phyloP scores from a whole-genome alignment of 2,113 vertebrate genomes.

The Dromaius novaehollandiae region DNA sequence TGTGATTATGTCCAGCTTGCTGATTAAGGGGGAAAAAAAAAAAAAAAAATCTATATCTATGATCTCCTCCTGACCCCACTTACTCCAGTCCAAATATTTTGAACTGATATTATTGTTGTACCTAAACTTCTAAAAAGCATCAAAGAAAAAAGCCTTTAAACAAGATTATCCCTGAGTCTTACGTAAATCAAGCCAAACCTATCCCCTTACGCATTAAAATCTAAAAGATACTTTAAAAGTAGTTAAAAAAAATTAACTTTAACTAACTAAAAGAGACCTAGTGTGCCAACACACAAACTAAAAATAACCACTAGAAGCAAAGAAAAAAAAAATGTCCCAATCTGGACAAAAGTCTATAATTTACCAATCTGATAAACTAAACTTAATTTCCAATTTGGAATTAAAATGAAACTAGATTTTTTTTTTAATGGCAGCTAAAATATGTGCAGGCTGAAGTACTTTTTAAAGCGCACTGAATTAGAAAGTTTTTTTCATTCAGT shows the following conservation, averaged over 20 bases:
- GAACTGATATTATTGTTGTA: slow-evolving; percentile 12
- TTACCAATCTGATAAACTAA: slow-evolving; percentile 99
- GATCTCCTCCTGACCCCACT: slow-evolving; percentile 13
- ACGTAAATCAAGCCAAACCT: slow-evolving; percentile 66
- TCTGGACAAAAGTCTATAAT: slow-evolving; percentile 87
- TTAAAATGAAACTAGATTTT: slow-evolving; percentile 78
- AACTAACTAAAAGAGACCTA: slow-evolving; percentile 49
- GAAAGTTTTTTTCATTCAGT: slow-evolving; percentile 20
- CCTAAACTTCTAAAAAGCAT: slow-evolving; percentile 60
- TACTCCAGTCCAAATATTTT: slow-evolving; percentile 21
- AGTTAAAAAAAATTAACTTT: slow-evolving; percentile 34
- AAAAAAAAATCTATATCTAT: slow-evolving; percentile 7
- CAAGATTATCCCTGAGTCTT: slow-evolving; percentile 80
- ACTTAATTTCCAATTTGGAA: slow-evolving; percentile 98
- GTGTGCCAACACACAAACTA: slow-evolving; percentile 65
- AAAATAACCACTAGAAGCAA: slow-evolving; percentile 63
- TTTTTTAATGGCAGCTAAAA: slow-evolving; percentile 68
- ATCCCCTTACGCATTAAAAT: slow-evolving; percentile 66
- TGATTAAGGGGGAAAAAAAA: not conserved
- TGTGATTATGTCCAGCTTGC: not conserved
- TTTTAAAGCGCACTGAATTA: slow-evolving; percentile 33
- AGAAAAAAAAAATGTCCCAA: slow-evolving; percentile 75
- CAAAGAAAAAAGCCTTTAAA: slow-evolving; percentile 60
- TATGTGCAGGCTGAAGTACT: slow-evolving; percentile 5
- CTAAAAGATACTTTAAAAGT: slow-evolving; percentile 45